Evolutionary conservation across 2,797 vertebrate genomes (phyloP).

Genomic region (Anisognathus igniventris): DNA sequence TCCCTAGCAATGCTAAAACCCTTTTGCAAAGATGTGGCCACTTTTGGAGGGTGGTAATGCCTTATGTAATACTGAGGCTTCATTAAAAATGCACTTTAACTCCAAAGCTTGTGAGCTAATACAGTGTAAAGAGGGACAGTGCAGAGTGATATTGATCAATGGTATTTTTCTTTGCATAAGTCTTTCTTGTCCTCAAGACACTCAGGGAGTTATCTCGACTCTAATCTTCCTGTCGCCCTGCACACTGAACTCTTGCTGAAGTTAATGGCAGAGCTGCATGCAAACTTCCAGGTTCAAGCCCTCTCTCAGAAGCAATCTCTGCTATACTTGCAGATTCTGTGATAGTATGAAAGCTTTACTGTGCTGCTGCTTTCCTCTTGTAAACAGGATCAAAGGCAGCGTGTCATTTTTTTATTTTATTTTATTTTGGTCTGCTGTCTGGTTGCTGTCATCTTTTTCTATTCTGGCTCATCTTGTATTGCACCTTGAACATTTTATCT

Average conservation of each 20-base stretch:
- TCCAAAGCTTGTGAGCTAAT: background rate
- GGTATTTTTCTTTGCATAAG: background rate
- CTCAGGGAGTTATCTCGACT: background rate
- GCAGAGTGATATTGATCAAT: background rate
- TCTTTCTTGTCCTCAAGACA: background rate
- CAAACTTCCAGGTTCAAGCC: slow-evolving; percentile 37
- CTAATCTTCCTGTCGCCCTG: background rate
- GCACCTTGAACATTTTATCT: slow-evolving; percentile 49
- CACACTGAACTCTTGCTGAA: background rate
- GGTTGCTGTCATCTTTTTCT: slow-evolving; percentile 53
- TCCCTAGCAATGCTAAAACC: background rate
- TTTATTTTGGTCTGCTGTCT: slow-evolving; percentile 59
- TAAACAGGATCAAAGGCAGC: slow-evolving; percentile 62
- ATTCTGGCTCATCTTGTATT: slow-evolving; percentile 18
- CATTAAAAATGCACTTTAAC: background rate
- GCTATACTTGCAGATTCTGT: slow-evolving; percentile 11
- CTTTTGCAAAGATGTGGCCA: background rate
- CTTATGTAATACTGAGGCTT: background rate
- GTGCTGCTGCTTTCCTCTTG: background rate
- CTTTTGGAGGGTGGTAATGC: background rate
- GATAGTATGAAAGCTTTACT: slow-evolving; percentile 36
- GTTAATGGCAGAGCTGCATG: slow-evolving; percentile 15
- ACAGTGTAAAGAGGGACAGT: background rate
- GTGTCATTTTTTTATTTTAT: background rate
- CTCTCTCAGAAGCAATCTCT: slow-evolving; percentile 3